These are phyloP conservation scores for Lutraria rhynchaena DNA, from an alignment of 1,140 invertebrate genomes.

Conservation along the genomic window DNA sequence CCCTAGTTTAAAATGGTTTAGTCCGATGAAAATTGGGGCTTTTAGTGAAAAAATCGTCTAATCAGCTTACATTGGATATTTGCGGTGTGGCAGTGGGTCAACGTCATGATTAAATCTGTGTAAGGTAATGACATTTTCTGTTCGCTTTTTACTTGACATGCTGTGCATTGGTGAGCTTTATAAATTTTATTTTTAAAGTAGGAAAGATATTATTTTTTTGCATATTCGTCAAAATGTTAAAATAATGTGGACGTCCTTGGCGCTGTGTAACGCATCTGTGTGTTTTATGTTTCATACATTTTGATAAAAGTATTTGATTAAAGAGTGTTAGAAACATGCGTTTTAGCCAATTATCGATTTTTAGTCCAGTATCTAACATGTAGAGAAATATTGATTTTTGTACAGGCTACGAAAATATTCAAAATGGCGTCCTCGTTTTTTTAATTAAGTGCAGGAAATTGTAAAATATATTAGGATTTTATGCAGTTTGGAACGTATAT, in stretches of 20 bases:
- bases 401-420: conserved; percentile 41
- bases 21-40: conserved; percentile 55
- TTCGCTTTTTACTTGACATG: background rate
- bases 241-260: background rate
- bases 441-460: conserved; percentile 12
- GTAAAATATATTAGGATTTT: background rate
- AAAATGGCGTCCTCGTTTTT: conserved; percentile 14
- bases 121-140: background rate
- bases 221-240: conserved; percentile 8
- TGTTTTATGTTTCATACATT: no score
- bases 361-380: conserved; percentile 8
- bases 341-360: conserved; percentile 33
- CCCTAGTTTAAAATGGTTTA: conserved; percentile 34
- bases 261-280: background rate
- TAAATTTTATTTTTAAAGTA: conserved; percentile 19
- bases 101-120: background rate
- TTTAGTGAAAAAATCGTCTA: conserved; percentile 8
- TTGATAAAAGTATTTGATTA: background rate
- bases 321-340: background rate
- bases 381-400: conserved; percentile 43
- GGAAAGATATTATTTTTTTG: conserved; percentile 15
- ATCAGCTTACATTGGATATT: conserved; percentile 9
- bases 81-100: background rate
- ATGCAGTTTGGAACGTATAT: background rate
- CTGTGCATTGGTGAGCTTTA: background rate